Conservation (phyloP, 2,888 invertebrate species). For the Drosophila cyrtoloma region DNA sequence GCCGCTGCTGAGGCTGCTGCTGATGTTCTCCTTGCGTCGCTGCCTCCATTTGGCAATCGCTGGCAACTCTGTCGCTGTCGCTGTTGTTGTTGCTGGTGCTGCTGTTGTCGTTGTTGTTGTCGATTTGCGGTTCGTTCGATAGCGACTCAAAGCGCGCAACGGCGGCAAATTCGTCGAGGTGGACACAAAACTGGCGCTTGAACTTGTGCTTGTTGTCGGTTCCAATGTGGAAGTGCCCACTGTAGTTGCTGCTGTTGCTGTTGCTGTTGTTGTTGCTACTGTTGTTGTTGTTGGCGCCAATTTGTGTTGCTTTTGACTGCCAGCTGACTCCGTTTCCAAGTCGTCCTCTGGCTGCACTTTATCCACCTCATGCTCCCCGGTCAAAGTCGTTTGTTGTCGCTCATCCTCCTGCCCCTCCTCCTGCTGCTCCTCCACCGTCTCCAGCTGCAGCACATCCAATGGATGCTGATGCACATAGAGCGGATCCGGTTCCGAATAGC, state of each 20-base stretch:
- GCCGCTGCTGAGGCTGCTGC: slow-evolving; percentile 15
- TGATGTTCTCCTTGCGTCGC: slow-evolving; percentile 66
- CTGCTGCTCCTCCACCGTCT: slow-evolving; percentile 11
- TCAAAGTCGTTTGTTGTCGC: slow-evolving; percentile 58
- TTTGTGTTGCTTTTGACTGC: slow-evolving; percentile 48
- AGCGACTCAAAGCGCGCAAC: slow-evolving; percentile 68
- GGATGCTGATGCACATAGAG: slow-evolving; percentile 81
- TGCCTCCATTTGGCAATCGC: slow-evolving; percentile 83
- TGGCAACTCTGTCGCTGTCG: slow-evolving; percentile 76
- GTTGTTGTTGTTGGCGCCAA: slow-evolving; percentile 29
- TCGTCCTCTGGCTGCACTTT: slow-evolving; percentile 26
- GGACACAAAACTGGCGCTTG: slow-evolving; percentile 62
- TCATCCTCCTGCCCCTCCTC: slow-evolving; percentile 54
- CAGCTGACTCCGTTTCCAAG: slow-evolving; percentile 19
- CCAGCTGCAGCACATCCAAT: slow-evolving; percentile 50
- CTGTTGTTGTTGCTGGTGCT: background rate
- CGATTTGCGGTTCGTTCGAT: slow-evolving; percentile 57
- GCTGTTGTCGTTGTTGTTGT: slow-evolving; percentile 65
- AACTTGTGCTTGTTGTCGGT: slow-evolving; percentile 2
- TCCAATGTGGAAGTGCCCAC: slow-evolving; percentile 18
- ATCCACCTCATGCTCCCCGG: background rate
- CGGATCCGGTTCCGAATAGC: slow-evolving; percentile 86
- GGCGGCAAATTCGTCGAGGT: slow-evolving; percentile 72
- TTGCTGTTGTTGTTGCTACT: slow-evolving; percentile 32
- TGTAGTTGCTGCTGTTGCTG: slow-evolving; percentile 7